Percentiles rank a stretch among this genome's conserved stretches.
Conservation (phyloP, 1,140 invertebrate species). For the Aphelinus atriplicis region DNA sequence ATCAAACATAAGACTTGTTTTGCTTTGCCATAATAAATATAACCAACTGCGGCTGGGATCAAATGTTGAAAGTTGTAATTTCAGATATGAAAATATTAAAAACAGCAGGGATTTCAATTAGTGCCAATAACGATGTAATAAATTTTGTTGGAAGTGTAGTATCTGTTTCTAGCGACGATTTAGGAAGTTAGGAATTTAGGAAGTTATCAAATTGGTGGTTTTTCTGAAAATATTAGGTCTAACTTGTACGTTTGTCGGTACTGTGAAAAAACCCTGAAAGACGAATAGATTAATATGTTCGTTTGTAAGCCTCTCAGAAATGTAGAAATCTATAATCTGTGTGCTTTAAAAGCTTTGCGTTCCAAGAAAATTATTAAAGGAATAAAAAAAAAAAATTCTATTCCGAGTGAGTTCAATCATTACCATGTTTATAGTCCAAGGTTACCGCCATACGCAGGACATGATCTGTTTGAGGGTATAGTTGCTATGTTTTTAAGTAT, state of each 20-base stretch:
- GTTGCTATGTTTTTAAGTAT: slow-evolving; percentile 41
- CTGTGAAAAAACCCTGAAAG: slow-evolving; percentile 20
- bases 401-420: background rate
- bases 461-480: slow-evolving; percentile 47
- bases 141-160: background rate
- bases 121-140: background rate
- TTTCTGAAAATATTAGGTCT: slow-evolving; percentile 29
- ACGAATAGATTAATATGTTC: slow-evolving; percentile 38
- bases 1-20: background rate
- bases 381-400: slow-evolving; percentile 42
- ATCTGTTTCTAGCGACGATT: slow-evolving; percentile 7
- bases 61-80: slow-evolving; percentile 34
- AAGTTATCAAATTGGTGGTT: slow-evolving; percentile 36
- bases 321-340: slow-evolving; percentile 47
- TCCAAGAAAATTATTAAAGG: slow-evolving; percentile 18
- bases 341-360: slow-evolving; percentile 12
- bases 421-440: slow-evolving; percentile 43
- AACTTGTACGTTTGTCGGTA: slow-evolving; percentile 9
- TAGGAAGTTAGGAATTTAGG: slow-evolving; percentile 22
- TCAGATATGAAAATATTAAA: slow-evolving; percentile 26
- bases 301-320: slow-evolving; percentile 46
- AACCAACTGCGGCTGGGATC: slow-evolving; percentile 23
- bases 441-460: slow-evolving; percentile 44
- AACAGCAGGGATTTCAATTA: background rate
- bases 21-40: slow-evolving; percentile 27